Conservation (phyloP, 2,113 vertebrate genomes). For the Nannobrachium achirus region DNA sequence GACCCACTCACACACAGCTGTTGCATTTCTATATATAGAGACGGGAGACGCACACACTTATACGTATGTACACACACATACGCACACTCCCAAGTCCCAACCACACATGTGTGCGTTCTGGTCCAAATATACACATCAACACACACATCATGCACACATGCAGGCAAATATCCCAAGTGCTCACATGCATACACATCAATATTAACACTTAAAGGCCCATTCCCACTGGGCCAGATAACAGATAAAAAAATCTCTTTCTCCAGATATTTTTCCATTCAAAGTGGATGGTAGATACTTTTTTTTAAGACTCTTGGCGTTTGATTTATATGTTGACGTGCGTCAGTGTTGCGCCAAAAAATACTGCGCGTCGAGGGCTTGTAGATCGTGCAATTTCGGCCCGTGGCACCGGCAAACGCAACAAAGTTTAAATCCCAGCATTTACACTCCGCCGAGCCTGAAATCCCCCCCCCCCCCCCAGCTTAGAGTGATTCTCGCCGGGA, state of each 20-base stretch:
- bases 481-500: neutral
- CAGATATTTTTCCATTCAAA: too few relatives aligned
- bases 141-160: slow-evolving; percentile 6
- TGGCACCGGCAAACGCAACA: too few relatives aligned
- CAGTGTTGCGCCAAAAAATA: too few relatives aligned
- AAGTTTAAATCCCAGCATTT: slow-evolving; percentile 1
- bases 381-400: too few relatives aligned
- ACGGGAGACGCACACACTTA: neutral
- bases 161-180: neutral
- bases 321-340: too few relatives aligned
- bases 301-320: too few relatives aligned
- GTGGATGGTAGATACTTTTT: too few relatives aligned
- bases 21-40: neutral
- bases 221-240: too few relatives aligned
- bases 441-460: slow-evolving; percentile 19
- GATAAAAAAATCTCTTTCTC: too few relatives aligned
- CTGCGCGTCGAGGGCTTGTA: too few relatives aligned
- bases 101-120: too few relatives aligned
- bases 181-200: slow-evolving; percentile 13
- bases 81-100: neutral
- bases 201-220: slow-evolving; percentile 4
- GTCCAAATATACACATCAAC: too few relatives aligned
- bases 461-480: neutral
- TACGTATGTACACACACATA: neutral
- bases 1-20: slow-evolving; percentile 36